phyloP scores from a whole-genome alignment of 2,113 vertebrate genomes.

The Daphoenositta chrysoptera region DNA sequence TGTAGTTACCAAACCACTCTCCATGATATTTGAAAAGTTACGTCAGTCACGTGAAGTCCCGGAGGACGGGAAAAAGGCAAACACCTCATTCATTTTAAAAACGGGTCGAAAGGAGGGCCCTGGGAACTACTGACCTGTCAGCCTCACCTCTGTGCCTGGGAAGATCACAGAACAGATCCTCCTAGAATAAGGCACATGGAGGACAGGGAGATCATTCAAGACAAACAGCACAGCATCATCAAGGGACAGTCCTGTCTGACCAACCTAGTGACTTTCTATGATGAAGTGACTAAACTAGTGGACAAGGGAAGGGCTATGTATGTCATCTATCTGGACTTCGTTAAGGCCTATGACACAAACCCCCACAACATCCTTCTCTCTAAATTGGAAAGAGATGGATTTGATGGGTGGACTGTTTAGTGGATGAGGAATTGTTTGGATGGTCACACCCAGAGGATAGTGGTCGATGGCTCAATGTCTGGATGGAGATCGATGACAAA shows the following conservation, averaged over 20 bases:
- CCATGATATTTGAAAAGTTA: not conserved
- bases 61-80: not conserved
- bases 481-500: not conserved
- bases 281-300: not conserved
- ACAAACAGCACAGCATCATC: not conserved
- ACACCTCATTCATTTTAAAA: not conserved
- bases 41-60: not conserved
- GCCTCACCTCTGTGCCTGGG: not conserved
- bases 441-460: not conserved
- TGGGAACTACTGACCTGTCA: not conserved
- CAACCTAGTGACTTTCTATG: not conserved
- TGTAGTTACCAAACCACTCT: not conserved
- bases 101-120: not conserved
- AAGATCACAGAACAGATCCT: not conserved
- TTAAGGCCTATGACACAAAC: not conserved
- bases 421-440: not conserved
- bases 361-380: not conserved
- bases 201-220: not conserved
- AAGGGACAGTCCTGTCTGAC: not conserved
- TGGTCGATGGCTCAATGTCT: fast-evolving
- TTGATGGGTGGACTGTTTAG: not conserved
- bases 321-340: not conserved
- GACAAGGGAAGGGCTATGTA: not conserved
- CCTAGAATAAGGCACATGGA: not conserved
- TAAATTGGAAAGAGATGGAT: not conserved